Percentiles rank a stretch among this genome's conserved stretches.
phyloP scores from a whole-genome alignment of 2,113 vertebrate genomes.

The Apteryx mantelli region DNA sequence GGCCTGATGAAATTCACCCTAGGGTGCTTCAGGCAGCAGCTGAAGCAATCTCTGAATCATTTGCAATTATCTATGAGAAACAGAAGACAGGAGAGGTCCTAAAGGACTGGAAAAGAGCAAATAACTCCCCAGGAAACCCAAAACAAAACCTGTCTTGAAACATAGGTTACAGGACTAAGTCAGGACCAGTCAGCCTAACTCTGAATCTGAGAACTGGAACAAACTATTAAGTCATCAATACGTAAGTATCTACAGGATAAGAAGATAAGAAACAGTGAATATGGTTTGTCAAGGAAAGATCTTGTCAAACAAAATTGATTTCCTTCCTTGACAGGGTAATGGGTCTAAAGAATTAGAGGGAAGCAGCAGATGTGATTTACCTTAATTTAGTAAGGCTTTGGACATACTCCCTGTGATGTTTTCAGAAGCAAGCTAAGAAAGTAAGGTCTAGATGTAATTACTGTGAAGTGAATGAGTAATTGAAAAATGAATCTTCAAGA shows the following conservation, averaged over 20 bases:
- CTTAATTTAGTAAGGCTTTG: slow-evolving; percentile 7
- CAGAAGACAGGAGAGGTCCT: not conserved
- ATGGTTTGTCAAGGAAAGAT: not conserved
- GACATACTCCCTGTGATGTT: not conserved
- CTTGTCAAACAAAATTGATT: not conserved
- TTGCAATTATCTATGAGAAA: not conserved
- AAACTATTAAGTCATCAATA: not conserved
- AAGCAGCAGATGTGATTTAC: slow-evolving; percentile 8
- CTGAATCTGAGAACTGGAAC: not conserved
- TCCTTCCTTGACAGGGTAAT: not conserved
- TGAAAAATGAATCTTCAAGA: not conserved
- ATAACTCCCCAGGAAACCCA: not conserved
- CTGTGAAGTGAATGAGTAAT: not conserved
- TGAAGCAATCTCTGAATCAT: not conserved
- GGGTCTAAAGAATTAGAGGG: not conserved
- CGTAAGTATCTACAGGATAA: not conserved
- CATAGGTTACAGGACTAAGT: not conserved
- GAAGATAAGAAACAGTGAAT: not conserved
- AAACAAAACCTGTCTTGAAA: not conserved
- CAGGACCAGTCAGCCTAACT: not conserved
- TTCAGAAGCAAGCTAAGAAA: slow-evolving; percentile 31
- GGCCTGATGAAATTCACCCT: not conserved
- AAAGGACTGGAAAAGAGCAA: not conserved
- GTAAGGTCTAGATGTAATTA: not conserved
- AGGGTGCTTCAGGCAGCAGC: not conserved